Evolutionary conservation across 2,113 vertebrate species (phyloP), one percentile per base, ranked within the genome.

Genomic region (Aphelocoma coerulescens): DNA sequence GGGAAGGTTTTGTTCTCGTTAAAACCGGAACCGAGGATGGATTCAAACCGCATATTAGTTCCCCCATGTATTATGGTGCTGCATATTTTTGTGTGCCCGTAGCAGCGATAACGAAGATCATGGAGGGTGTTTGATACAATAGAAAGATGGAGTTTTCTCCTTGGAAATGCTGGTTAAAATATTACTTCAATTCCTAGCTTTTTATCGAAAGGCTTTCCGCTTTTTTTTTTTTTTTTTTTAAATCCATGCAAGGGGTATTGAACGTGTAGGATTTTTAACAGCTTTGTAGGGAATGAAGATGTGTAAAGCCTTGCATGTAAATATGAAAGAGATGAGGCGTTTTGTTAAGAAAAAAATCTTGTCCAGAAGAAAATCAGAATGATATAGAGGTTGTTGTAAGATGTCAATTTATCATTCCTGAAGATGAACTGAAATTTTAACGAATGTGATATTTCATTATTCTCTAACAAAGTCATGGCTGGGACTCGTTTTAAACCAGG

Each of bases 31-130:
- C 66, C 30, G 37, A 85, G 67, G 61, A 55, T 85, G 88, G 46
- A 27, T 83, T 89, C 66, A 43, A 33, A 57, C 33, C 30, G 49
- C 62, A 19, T 78, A 65, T 92, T 88, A 74, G 55, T 92, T 85
- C 86, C 77, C 91, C 67, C 43, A 15, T 83, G 84, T 85, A 71
- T 85, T 85, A 86, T 61, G 92, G 87, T 91, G 92, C 94, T 97
- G 95, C 95, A 92, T 96, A 91, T 97, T 95, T 94, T 26, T 91
- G 75, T 96, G 82, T 88, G 92, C 69, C 75, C 22, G 63, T 94
- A 72, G 88, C 89, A 88, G 94, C 78, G 49, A 7, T 87, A 69
- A 72, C 5, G 83, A 92, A 85, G 76, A 95, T 97, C 93, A 92
- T 95, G 91, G 93, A 95, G 88, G 94, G 88, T 85, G 81, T 87